Evolutionary conservation across 2,888 invertebrate genomes (phyloP), one percentile per base, ranked within the genome.

Genomic region (Apocheima hispidaria): DNA sequence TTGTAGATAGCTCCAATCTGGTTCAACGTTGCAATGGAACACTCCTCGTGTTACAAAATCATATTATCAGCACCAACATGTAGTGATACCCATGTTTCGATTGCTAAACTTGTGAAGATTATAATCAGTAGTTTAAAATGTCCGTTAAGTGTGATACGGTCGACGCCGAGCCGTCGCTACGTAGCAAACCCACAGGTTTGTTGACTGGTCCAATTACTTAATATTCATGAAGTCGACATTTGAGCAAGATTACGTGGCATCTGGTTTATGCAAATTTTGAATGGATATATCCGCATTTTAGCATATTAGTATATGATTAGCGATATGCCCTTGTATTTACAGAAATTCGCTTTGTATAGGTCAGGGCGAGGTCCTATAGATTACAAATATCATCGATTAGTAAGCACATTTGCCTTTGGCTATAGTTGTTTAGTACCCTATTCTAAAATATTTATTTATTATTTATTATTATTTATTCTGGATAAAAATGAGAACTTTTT

Each of bases 321-420:
- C 18, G 30, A 0, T 41, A 23, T 33, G 43, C 53, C 57, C 57
- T 57, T 57, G 57, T 41, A 10, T 21, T 16, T 14, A 28, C 50
- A 54, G 35, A 63, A 38, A 50, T 57, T 20, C 28, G 33, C n/a
- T 46, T 46, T 40, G 49, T 59, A 51, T 46, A 55, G 58, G 63
- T 55, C 63, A 46, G 36, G 35, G 4, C 52, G 28, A 62, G 52
- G 56, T 57, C 41, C 51, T 36, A n/a, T n/a, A 54, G 46, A 41
- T 48, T 59, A 51, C 54, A 54, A 55, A 54, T 55, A 21, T 6
- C 10, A 20, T 38, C 10, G 20, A 44, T 53, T 53, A 43, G 44
- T 12, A n/a, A n/a, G n/a, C n/a, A n/a, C n/a, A n/a, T n/a, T n/a
- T n/a, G n/a, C n/a, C n/a, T n/a, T n/a, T n/a, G n/a, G n/a, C n/a